Conservation (phyloP, 2,888 invertebrate species). For the Cancer borealis region DNA sequence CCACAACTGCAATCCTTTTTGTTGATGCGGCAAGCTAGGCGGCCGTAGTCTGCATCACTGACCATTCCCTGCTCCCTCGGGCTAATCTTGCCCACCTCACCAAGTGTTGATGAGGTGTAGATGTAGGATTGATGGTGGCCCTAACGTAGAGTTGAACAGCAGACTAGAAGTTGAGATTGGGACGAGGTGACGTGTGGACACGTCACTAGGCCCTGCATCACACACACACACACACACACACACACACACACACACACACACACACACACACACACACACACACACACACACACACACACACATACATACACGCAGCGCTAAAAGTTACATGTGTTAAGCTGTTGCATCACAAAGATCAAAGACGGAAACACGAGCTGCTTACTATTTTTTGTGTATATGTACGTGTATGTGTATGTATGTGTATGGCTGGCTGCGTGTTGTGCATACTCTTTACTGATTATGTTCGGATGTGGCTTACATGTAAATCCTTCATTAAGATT, state of each 20-base stretch:
- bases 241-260: slow-evolving; percentile 63
- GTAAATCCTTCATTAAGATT: neutral
- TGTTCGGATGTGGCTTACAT: neutral
- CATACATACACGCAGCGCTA: neutral
- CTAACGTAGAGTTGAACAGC: neutral
- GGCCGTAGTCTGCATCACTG: neutral
- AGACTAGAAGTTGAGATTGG: neutral
- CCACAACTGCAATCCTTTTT: neutral
- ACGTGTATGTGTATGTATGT: neutral
- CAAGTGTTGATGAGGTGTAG: neutral
- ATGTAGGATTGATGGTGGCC: neutral
- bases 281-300: slow-evolving; percentile 58
- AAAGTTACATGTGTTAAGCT: slow-evolving; percentile 2
- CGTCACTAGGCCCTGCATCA: too few relatives aligned
- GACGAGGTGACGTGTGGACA: neutral
- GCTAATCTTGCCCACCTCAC: neutral
- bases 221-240: neutral
- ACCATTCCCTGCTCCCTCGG: neutral
- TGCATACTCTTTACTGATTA: neutral
- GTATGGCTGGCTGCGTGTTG: neutral
- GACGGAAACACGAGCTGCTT: neutral
- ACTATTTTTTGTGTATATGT: slow-evolving; percentile 13
- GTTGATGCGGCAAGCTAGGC: neutral
- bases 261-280: slow-evolving; percentile 63
- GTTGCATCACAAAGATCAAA: neutral